Evolutionary conservation across 2,888 invertebrate species (phyloP), one percentile per base, ranked within the genome.

Genomic region (Hypercompe scribonia): DNA sequence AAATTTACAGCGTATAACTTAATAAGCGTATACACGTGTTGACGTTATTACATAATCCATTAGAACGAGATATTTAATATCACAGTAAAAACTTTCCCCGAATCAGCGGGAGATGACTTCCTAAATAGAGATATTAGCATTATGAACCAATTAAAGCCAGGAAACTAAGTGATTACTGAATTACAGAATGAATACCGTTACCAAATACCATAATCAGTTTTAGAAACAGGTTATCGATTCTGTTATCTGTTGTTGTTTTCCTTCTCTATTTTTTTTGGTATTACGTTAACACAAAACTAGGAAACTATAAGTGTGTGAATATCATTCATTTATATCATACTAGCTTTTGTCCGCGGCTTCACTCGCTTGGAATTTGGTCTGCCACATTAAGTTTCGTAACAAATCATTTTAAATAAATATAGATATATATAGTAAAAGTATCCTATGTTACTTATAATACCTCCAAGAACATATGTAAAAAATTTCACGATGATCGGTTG

Each of bases 51-150:
- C 33, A 67, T 50, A 67, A 67, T 46, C 67, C 24, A 46, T 67
- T 58, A 28, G 58, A 68, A 68, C 11, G 36, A 58, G 46, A 50
- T 50, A 71, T 36, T 36, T 54, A 64, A 67, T 54, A 54, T 54
- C 34, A 36, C 50, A 83, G 75, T 70, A 67, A 72, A 72, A 73
- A 58, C 72, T 83, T 72, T 81, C 83, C 71, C 39, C 77, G 58
- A 34, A 72, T 67, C 79, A 79, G 83, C 77, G 73, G 81, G 75
- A 74, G 70, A 70, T 70, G 33, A 65, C 72, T 78, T 69, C 73
- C 73, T 68, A 74, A 72, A 73, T 65, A 69, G 73, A 75, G 33
- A 75, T 34, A 81, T 81, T 80, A 71, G 58, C 83, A 82, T 81
- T 78, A 81, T 75, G 69, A 73, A 75, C 72, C 66, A 70, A 72